Conservation (phyloP, 1,140 invertebrate species). For the Nixonia krombeini region DNA sequence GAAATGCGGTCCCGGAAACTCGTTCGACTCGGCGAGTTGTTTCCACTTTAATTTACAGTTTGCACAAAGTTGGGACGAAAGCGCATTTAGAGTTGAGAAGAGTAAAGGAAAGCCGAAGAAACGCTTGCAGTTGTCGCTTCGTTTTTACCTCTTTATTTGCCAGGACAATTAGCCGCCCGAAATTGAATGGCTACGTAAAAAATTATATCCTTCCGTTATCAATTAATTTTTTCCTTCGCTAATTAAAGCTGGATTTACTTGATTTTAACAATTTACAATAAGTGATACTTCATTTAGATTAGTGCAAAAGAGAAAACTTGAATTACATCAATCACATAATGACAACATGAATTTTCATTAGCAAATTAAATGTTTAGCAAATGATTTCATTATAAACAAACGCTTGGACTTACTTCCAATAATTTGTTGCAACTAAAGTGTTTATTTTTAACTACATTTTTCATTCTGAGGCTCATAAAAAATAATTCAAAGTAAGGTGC, state of each 20-base stretch:
- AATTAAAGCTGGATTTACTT: neutral
- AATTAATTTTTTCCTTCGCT: neutral
- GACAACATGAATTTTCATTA: too few relatives aligned
- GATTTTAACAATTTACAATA: too few relatives aligned
- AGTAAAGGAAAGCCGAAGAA: slow-evolving; percentile 1
- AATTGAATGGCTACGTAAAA: neutral
- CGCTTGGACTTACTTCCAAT: too few relatives aligned
- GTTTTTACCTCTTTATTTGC: neutral
- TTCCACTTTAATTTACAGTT: slow-evolving; percentile 25
- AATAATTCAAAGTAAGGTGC: too few relatives aligned
- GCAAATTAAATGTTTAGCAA: too few relatives aligned
- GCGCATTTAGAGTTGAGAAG: slow-evolving; percentile 9
- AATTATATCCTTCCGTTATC: neutral
- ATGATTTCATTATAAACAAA: too few relatives aligned
- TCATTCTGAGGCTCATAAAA: too few relatives aligned
- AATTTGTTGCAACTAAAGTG: neutral
- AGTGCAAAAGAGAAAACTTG: too few relatives aligned
- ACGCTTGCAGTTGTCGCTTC: neutral
- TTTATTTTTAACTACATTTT: neutral
- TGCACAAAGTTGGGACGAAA: slow-evolving; percentile 9
- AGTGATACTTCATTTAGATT: too few relatives aligned
- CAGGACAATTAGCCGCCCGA: neutral
- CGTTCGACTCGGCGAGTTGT: slow-evolving; percentile 4
- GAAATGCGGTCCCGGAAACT: slow-evolving; percentile 9
- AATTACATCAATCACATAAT: too few relatives aligned